phyloP scores from a whole-genome alignment of 2,113 vertebrate species.

The Alligator sinensis region DNA sequence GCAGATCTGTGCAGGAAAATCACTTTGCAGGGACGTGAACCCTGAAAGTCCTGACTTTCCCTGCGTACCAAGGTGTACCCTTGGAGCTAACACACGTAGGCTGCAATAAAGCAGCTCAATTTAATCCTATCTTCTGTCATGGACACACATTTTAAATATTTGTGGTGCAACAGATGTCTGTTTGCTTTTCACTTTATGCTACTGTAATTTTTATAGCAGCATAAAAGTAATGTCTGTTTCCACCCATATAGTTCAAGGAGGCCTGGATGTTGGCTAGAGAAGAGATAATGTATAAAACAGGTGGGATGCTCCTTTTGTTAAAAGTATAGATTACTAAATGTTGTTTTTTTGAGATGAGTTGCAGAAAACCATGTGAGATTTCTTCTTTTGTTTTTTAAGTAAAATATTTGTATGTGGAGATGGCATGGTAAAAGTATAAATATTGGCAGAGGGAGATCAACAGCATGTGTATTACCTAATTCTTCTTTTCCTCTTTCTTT shows the following conservation, averaged over 20 bases:
- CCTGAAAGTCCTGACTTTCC: too few species aligned
- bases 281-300: background rate
- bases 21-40: too few species aligned
- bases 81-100: too few species aligned
- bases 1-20: too few species aligned
- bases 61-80: too few species aligned
- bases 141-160: too few species aligned
- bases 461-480: constrained; percentile 22
- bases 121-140: too few species aligned
- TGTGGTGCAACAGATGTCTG: too few species aligned
- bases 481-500: background rate
- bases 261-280: background rate
- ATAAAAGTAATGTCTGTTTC: too few species aligned
- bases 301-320: background rate
- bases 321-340: background rate
- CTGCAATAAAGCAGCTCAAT: too few species aligned
- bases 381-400: background rate
- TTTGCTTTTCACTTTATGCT: too few species aligned
- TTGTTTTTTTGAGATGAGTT: background rate
- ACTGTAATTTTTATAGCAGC: background rate
- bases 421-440: constrained; percentile 36
- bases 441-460: constrained; percentile 49
- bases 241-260: too few species aligned
- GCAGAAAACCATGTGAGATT: background rate
- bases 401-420: background rate